A percentile compares a stretch with the other conserved stretches of the same genome.
Conservation (phyloP, 2,113 vertebrate genomes). For the Aleadryas rufinucha region DNA sequence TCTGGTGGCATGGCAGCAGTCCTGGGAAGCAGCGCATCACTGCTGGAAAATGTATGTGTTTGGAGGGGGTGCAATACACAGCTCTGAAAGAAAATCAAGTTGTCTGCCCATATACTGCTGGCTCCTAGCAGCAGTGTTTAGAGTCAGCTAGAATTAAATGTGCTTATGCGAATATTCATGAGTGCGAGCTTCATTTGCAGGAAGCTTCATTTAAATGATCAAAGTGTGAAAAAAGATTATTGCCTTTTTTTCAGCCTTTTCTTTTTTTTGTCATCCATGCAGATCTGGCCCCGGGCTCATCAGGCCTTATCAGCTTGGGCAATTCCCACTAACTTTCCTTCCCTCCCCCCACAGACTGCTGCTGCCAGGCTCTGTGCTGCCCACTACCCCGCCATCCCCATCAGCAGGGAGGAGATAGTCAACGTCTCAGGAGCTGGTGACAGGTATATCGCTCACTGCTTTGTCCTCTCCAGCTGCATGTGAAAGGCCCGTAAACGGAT, state of each 20-base stretch:
- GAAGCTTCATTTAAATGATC: slow-evolving; percentile 9
- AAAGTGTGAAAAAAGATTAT: neutral
- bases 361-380: slow-evolving; percentile 72
- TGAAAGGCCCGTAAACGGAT: neutral
- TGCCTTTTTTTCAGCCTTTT: neutral
- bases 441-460: slow-evolving; percentile 70
- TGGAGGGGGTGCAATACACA: neutral
- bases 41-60: neutral
- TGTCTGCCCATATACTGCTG: neutral
- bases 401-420: slow-evolving; percentile 72
- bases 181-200: neutral
- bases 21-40: neutral
- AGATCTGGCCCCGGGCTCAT: neutral
- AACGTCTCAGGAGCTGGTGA: slow-evolving; percentile 91
- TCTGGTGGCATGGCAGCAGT: neutral
- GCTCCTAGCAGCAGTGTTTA: neutral
- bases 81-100: neutral
- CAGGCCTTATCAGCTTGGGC: neutral
- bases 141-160: neutral
- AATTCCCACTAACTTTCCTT: neutral
- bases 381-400: slow-evolving; percentile 78
- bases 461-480: neutral
- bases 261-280: rapidly evolving
- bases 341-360: slow-evolving; percentile 37
- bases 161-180: neutral